phyloP scores from a whole-genome alignment of 2,888 invertebrate species.

The Leptogaster cylindrica region DNA sequence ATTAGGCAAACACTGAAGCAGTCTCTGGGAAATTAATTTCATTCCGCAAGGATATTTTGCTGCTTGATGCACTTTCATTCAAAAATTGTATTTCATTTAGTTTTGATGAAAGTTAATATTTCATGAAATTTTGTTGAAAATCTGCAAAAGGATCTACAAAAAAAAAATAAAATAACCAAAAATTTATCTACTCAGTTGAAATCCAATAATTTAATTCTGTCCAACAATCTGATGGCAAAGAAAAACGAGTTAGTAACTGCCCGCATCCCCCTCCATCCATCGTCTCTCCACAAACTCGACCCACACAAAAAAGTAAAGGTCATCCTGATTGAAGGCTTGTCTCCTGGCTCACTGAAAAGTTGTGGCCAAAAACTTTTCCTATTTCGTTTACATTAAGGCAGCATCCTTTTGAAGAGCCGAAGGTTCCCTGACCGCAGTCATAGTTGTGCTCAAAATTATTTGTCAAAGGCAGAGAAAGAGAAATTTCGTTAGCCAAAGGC shows the following conservation, averaged over 20 bases:
- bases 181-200: too few relatives aligned
- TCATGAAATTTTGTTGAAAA: too few relatives aligned
- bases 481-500: constrained; percentile 33
- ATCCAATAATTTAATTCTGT: constrained; percentile 19
- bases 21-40: too few relatives aligned
- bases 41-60: not conserved
- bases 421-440: constrained; percentile 27
- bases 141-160: too few relatives aligned
- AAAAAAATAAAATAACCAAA: too few relatives aligned
- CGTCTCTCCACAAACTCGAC: not conserved
- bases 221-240: constrained; percentile 22
- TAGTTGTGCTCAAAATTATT: constrained; percentile 32
- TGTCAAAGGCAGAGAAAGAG: constrained; percentile 34
- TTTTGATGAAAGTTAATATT: too few relatives aligned
- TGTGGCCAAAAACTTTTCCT: constrained; percentile 25
- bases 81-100: too few relatives aligned
- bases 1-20: too few relatives aligned
- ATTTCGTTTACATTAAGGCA: constrained; percentile 33
- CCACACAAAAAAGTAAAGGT: not conserved
- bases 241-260: not conserved
- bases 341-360: constrained; percentile 17
- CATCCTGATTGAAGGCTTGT: constrained; percentile 6
- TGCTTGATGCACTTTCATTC: not conserved
- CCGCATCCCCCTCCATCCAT: not conserved
- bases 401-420: constrained; percentile 22